Evolutionary conservation across 1,140 invertebrate genomes (phyloP).

Genomic region (Phymastichus coffea): DNA sequence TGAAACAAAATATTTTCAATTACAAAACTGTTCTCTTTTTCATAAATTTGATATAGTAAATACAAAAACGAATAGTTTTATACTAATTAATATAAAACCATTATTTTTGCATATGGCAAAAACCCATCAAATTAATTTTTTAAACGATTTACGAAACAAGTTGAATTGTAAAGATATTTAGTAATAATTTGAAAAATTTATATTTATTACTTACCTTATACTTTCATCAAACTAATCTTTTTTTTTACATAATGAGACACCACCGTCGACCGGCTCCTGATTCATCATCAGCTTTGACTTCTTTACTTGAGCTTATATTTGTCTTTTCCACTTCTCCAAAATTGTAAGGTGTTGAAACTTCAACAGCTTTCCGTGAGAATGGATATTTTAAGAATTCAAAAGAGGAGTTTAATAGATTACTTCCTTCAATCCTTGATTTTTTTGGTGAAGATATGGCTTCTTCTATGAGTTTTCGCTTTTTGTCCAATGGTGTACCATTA

Average conservation of each 20-base stretch:
- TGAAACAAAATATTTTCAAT: slow-evolving; percentile 8
- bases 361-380: slow-evolving; percentile 33
- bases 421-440: slow-evolving; percentile 37
- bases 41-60: too few relatives aligned
- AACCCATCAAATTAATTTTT: too few relatives aligned
- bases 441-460: slow-evolving; percentile 21
- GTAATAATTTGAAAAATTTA: too few relatives aligned
- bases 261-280: slow-evolving; percentile 38
- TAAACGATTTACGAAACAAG: too few relatives aligned
- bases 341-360: slow-evolving; percentile 42
- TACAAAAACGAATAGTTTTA: too few relatives aligned
- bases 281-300: slow-evolving; percentile 21
- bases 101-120: too few relatives aligned
- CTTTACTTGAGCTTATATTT: slow-evolving; percentile 27
- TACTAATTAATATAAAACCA: too few relatives aligned
- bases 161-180: too few relatives aligned
- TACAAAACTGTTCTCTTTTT: too few relatives aligned
- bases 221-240: too few relatives aligned
- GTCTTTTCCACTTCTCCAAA: slow-evolving; percentile 35
- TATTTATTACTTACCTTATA: too few relatives aligned
- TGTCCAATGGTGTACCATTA: slow-evolving; percentile 34
- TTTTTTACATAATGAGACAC: slow-evolving; percentile 47
- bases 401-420: slow-evolving; percentile 38
- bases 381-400: slow-evolving; percentile 35
- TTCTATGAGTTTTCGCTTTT: slow-evolving; percentile 40